Base-by-base conservation (phyloP, 2,113 vertebrate species). In the Antennarius striatus region DNA sequence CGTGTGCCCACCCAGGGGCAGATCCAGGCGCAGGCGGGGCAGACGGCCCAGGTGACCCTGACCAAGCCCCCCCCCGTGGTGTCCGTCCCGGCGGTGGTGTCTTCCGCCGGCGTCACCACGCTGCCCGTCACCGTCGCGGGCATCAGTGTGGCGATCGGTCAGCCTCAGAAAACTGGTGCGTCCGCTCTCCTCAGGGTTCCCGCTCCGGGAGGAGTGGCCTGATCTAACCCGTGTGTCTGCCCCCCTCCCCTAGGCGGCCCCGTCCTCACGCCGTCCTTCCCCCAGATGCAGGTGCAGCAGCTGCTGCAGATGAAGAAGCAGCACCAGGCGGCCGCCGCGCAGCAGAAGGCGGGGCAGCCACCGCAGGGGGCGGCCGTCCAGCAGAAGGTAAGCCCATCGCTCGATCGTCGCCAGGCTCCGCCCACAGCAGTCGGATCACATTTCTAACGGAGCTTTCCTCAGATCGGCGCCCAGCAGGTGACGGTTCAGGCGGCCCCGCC, bases 41-140 rank as follows among this genome's bases (percentile, higher is more conserved):
- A 94, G 71, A 91, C 93, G 1, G 92, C 95, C 4, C 96, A 96
- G 71, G 94, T 96, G 73, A 94, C 96, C 61, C 86, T 96, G 81
- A 94, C 95, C 30, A 97, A 97, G 73, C 94, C 95, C 56, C 94
- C 95, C 56, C 94, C 95, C 0, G 94, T 96, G 59, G 94, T 97
- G 54, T 95, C 95, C 4, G 91, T 96, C 49, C 94, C 95, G 1
- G 90, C 95, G 9, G 95, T 96, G 50, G 95, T 95, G 4, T 95
- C 95, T 0, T 94, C 95, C 7, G 90, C 94, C 9, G 94, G 94
- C 2, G 95, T 97, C 77, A 96, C 95, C 3, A 95, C 95, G 0
- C 92, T 96, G 16, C 94, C 95, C 0, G 95, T 96, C 17, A 95
- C 94, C 2, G 92, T 96, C 4, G 93, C 95, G 4, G 94, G 93